Evolutionary conservation across 2,797 vertebrate species (phyloP).

Genomic region (Thamnophis elegans): DNA sequence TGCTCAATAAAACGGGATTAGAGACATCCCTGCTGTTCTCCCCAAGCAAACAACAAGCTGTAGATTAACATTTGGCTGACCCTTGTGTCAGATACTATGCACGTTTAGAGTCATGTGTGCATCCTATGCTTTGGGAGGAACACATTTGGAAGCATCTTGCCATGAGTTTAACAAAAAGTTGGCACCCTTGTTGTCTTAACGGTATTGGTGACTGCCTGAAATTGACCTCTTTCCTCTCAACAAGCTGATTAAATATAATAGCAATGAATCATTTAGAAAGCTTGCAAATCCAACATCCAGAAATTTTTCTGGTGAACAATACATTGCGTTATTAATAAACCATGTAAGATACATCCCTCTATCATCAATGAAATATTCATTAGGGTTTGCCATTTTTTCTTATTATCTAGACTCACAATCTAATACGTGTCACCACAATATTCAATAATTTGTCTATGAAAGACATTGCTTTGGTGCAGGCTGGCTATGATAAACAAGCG

Average conservation of each 20-base stretch:
- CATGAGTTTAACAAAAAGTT: constrained; percentile 15
- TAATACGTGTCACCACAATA: constrained; percentile 55
- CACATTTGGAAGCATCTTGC: constrained; percentile 44
- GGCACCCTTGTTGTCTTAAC: constrained; percentile 10
- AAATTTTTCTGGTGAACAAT: constrained; percentile 58
- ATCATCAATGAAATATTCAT: constrained; percentile 77
- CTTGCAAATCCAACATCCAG: constrained; percentile 47
- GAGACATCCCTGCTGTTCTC: constrained; percentile 50
- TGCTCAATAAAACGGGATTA: constrained; percentile 61
- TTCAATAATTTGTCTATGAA: constrained; percentile 34
- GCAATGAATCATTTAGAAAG: constrained; percentile 52
- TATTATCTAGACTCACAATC: constrained; percentile 59
- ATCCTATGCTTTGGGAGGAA: constrained; percentile 16
- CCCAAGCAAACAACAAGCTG: constrained; percentile 61
- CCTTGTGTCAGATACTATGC: constrained; percentile 51
- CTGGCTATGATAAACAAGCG: constrained; percentile 72
- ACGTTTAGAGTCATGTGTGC: constrained; percentile 50
- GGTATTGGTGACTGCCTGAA: not conserved
- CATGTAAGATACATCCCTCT: constrained; percentile 68
- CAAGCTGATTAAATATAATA: constrained; percentile 30
- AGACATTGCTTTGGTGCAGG: constrained; percentile 49
- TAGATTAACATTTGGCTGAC: constrained; percentile 69
- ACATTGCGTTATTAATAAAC: constrained; percentile 45
- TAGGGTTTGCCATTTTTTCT: constrained; percentile 65
- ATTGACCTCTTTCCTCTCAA: constrained; percentile 8